phyloP scores from a whole-genome alignment of 2,113 vertebrate genomes.

The Glareola pratincola region DNA sequence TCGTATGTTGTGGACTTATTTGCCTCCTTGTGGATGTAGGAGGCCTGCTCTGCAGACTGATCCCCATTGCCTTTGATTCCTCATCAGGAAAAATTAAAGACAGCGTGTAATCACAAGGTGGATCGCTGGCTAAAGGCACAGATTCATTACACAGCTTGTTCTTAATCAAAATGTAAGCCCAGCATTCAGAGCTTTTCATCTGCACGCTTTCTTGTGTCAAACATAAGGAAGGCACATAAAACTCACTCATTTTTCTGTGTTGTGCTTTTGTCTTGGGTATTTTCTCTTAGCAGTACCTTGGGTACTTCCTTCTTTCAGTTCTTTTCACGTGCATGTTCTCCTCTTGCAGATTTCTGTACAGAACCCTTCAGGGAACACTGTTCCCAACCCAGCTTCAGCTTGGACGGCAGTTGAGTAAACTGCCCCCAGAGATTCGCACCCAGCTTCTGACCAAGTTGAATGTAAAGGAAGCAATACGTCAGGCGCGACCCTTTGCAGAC shows the following conservation, averaged over 20 bases:
- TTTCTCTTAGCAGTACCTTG: background rate
- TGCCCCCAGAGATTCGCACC: constrained; percentile 61
- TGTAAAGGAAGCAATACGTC: background rate
- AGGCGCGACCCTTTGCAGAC: background rate
- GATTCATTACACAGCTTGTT: background rate
- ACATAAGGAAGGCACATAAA: background rate
- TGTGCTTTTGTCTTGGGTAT: background rate
- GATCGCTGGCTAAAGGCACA: background rate
- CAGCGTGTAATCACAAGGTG: background rate
- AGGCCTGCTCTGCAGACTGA: background rate
- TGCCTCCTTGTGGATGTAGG: background rate
- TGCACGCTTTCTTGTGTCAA: background rate
- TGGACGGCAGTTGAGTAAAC: constrained; percentile 84
- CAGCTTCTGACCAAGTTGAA: constrained; percentile 63
- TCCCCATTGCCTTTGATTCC: background rate
- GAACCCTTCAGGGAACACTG: constrained; percentile 87
- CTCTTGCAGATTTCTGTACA: constrained; percentile 85
- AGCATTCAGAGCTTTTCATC: background rate
- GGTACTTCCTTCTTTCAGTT: background rate
- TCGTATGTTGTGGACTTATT: background rate
- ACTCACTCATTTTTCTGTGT: background rate
- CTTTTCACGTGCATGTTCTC: background rate
- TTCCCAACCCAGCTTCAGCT: constrained; percentile 88
- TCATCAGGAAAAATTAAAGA: background rate
- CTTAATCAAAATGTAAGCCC: background rate